Conservation (phyloP, 2,797 vertebrate genomes). For the Esox lucius region DNA sequence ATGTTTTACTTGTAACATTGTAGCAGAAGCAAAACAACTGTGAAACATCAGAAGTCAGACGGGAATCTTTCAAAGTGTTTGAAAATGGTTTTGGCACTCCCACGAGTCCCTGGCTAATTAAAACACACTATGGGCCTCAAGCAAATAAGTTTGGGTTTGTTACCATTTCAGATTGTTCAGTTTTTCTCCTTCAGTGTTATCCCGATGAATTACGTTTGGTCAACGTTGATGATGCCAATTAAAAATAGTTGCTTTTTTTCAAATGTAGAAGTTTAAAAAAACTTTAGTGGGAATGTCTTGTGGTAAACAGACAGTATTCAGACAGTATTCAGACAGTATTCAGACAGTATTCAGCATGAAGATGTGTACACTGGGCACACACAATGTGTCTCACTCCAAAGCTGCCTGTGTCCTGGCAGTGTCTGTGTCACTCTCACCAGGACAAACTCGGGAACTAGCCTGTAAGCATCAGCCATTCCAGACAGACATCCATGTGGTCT, state of each 20-base stretch:
- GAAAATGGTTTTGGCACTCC: conserved; percentile 5
- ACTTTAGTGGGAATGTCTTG: background rate
- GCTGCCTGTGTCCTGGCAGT: background rate
- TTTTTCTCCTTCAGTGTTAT: background rate
- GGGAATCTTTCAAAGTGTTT: background rate
- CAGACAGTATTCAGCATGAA: background rate
- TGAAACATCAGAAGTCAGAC: background rate
- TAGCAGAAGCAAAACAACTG: background rate
- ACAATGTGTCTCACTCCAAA: background rate
- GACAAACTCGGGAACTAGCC: no score
- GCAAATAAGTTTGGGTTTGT: conserved; percentile 32
- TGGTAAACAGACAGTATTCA: background rate
- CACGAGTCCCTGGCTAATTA: conserved; percentile 47
- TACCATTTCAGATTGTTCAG: conserved; percentile 24
- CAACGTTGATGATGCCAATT: no score
- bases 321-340: no score
- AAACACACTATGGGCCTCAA: conserved; percentile 41
- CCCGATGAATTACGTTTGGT: background rate
- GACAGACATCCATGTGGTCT: background rate
- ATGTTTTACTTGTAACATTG: background rate
- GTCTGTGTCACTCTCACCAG: no score
- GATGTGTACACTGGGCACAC: background rate
- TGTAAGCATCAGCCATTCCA: background rate
- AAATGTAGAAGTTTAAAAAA: background rate
- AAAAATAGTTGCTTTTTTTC: background rate